These are phyloP conservation scores for Pentalonia nigronervosa DNA, from an alignment of 1,140 invertebrate genomes.

Conservation along the genomic window DNA sequence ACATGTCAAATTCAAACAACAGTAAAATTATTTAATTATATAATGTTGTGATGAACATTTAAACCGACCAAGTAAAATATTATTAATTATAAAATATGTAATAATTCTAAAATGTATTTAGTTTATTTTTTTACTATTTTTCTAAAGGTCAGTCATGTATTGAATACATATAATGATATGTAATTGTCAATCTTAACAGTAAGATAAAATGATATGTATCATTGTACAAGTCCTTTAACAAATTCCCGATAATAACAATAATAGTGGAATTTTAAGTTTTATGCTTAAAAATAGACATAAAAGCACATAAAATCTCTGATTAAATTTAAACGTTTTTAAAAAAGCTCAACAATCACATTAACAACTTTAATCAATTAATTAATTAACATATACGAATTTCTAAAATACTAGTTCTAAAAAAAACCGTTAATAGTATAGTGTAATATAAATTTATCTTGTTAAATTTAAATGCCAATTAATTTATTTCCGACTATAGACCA, in stretches of 20 bases:
- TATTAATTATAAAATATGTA: conserved; percentile 43
- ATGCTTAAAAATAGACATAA: conserved; percentile 50
- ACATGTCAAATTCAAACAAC: conserved; percentile 33
- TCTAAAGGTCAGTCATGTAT: conserved; percentile 52
- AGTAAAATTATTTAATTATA: not conserved
- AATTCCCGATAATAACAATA: conserved; percentile 52
- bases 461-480: conserved; percentile 52
- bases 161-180: conserved; percentile 52
- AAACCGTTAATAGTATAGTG: not conserved
- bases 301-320: conserved; percentile 56
- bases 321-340: conserved; percentile 51
- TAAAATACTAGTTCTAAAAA: conserved; percentile 45
- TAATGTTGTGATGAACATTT: not conserved
- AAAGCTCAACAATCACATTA: conserved; percentile 58
- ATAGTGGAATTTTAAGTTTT: conserved; percentile 47
- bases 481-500: conserved; percentile 26
- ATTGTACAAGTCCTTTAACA: conserved; percentile 42
- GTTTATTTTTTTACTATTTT: conserved; percentile 25
- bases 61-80: conserved; percentile 23
- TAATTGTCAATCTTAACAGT: conserved; percentile 50
- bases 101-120: conserved; percentile 21
- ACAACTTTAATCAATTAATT: conserved; percentile 46
- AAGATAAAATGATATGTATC: conserved; percentile 55
- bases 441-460: conserved; percentile 36
- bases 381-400: conserved; percentile 28